These are phyloP conservation scores for Saccopteryx leptura DNA, from an alignment of 2,113 vertebrate species.

Conservation along the genomic window DNA sequence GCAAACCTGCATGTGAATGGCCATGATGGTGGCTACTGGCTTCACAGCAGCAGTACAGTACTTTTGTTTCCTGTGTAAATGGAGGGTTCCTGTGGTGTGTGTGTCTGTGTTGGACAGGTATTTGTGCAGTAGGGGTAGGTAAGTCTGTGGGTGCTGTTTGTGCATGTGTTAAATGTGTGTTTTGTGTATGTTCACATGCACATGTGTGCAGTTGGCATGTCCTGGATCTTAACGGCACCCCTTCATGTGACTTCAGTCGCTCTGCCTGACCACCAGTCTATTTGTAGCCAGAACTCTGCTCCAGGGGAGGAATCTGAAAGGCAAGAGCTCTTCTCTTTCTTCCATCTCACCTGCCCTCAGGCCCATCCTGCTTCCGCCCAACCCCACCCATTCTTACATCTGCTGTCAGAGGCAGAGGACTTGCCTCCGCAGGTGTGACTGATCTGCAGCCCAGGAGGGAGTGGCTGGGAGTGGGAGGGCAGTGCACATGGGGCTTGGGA, in stretches of 20 bases:
- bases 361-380: neutral
- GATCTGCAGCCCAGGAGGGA: neutral
- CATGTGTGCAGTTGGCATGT: neutral
- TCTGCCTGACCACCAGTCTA: neutral
- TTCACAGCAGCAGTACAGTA: too few species aligned
- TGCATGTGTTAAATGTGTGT: neutral
- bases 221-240: neutral
- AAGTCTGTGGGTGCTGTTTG: neutral
- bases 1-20: too few species aligned
- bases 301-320: neutral
- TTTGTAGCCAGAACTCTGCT: neutral
- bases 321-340: rapidly evolving
- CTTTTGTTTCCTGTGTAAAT: neutral
- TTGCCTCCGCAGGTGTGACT: neutral
- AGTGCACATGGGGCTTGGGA: rapidly evolving
- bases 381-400: neutral
- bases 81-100: rapidly evolving
- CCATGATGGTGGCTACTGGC: too few species aligned
- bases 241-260: rapidly evolving
- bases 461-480: neutral
- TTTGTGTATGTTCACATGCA: neutral
- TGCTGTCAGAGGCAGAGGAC: rapidly evolving
- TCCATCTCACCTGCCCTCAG: neutral
- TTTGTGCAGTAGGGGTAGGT: neutral
- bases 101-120: rapidly evolving